These are phyloP conservation scores for Capreolus pygargus DNA, from an alignment of 2,113 vertebrate species.

Conservation along the genomic window DNA sequence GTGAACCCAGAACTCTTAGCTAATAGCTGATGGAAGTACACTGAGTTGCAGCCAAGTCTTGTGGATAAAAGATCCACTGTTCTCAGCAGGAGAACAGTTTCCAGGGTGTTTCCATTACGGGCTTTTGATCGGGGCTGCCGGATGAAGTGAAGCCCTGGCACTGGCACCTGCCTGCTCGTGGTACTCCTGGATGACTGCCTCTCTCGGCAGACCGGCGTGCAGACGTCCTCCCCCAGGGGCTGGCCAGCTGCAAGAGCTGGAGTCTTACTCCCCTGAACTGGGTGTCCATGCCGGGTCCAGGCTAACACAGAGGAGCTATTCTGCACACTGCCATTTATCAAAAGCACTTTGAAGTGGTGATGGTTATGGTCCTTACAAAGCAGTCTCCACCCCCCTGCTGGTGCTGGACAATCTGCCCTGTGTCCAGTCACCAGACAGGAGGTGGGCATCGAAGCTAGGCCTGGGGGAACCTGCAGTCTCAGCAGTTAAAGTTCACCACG, in stretches of 20 bases:
- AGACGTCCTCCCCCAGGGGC: not conserved
- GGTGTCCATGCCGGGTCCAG: not conserved
- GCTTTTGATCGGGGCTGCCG: not conserved
- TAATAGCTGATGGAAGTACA: not conserved
- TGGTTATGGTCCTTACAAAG: not conserved
- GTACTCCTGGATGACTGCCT: not conserved
- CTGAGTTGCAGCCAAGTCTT: not conserved
- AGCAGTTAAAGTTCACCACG: not conserved
- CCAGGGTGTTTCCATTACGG: not conserved
- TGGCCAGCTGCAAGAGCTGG: not conserved
- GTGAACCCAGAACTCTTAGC: not conserved
- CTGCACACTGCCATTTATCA: not conserved
- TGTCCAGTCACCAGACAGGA: not conserved
- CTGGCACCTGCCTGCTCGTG: fast-evolving
- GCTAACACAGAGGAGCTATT: not conserved
- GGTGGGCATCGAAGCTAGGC: not conserved
- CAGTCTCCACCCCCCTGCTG: not conserved
- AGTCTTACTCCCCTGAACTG: not conserved
- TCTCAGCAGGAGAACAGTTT: not conserved
- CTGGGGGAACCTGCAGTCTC: not conserved
- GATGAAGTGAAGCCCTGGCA: not conserved
- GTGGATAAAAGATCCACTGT: not conserved
- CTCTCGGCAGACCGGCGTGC: not conserved
- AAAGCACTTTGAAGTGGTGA: not conserved
- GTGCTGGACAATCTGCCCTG: not conserved